Base-by-base conservation (phyloP, 2,113 vertebrate species). In the Oryzias javanicus region DNA sequence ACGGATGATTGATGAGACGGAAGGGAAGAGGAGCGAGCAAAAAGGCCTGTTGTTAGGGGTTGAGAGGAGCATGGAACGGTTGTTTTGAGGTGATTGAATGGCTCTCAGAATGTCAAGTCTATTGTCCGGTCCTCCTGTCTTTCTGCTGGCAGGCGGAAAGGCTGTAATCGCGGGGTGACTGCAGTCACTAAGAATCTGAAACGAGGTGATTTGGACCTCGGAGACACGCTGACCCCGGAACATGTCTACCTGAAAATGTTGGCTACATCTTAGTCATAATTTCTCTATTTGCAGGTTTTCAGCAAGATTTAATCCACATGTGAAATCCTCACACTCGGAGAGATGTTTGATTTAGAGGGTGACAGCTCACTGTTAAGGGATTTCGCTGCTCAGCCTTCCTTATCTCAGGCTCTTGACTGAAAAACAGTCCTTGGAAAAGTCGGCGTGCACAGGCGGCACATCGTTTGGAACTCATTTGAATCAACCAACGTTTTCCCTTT, bases 291-390 rank as follows among this genome's bases (percentile, higher is more conserved):
- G 41, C 17, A 18, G 53, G 49, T 44, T 51, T 67, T 40, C 19
- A 42, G 64, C 58, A 58, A 81, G 75, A 78, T 62, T 70, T 66
- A 74, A 63, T 62, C 72, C 59, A 73, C 57, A 72, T 71, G 54
- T 64, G 74, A 70, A 84, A 64, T 41, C 52, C 54, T 61, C 60
- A 74, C 78, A 72, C 56, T 50, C 64, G 71, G 29, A 74, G 64
- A 88, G 68, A 75, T 80, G 84, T 83, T 63, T 86, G 84, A 89
- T 92, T 86, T 89, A 89, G 58, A 72, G 78, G 61, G 85, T 76
- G 82, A 82, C 55, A 42, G 72, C 18, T 41, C 72, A 78, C 72
- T 55, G 71, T 69, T 70, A 64, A 72, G 64, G 68, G 81, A 77
- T 81, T 80, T 68, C 46, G 64, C 69, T 60, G 71, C 60, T 72